Conservation (phyloP, 1,140 invertebrate genomes). For the Drosophila subpulchrella region DNA sequence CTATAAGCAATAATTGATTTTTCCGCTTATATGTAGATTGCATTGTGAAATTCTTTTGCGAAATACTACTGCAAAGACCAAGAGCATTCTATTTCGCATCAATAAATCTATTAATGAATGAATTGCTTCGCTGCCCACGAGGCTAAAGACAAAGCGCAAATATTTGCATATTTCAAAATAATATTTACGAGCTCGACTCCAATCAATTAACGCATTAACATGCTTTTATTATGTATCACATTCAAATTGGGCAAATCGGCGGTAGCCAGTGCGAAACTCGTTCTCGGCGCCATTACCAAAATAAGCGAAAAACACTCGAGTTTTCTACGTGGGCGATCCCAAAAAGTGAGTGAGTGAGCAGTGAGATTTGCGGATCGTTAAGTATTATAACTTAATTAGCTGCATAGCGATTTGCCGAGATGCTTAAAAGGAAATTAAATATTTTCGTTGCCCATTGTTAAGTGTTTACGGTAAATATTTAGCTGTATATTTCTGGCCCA, state of each 20-base stretch:
- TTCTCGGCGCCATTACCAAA: conserved; percentile 58
- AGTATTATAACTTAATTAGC: conserved; percentile 55
- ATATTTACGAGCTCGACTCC: conserved; percentile 30
- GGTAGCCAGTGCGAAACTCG: conserved; percentile 30
- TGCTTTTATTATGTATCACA: conserved; percentile 53
- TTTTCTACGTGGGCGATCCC: conserved; percentile 44
- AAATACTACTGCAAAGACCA: conserved; percentile 9
- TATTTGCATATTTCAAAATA: conserved; percentile 37
- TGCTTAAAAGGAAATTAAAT: conserved; percentile 38
- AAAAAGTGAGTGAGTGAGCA: conserved; percentile 11
- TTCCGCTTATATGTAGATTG: conserved; percentile 6
- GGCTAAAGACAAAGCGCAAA: conserved; percentile 1
- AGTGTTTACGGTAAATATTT: conserved; percentile 56
- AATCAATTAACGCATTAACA: conserved; percentile 57
- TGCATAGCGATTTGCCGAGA: conserved; percentile 12
- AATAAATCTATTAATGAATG: conserved; percentile 35
- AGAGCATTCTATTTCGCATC: not conserved
- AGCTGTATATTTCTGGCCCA: conserved; percentile 21
- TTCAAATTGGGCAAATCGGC: conserved; percentile 40
- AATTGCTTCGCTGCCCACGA: conserved; percentile 16
- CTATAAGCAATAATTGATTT: not conserved
- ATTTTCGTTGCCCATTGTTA: conserved; percentile 37
- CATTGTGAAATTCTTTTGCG: conserved; percentile 1
- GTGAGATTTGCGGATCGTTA: conserved; percentile 29
- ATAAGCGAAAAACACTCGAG: conserved; percentile 18